Conservation (phyloP, 2,888 invertebrate species). For the Oscheius sp. region DNA sequence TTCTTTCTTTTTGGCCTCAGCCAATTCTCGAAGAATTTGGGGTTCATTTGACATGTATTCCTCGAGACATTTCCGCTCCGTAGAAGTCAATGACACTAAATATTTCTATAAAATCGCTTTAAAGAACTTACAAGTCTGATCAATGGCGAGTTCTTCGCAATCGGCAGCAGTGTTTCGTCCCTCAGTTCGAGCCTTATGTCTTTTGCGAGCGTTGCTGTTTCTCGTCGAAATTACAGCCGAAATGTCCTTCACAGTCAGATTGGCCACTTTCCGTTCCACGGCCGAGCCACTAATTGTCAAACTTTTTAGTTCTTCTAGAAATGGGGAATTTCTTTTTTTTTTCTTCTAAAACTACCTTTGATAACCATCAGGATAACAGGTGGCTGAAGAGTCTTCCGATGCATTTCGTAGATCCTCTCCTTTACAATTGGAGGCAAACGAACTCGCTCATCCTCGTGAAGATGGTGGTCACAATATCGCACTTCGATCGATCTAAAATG, state of each 20-base stretch:
- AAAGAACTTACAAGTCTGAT: not conserved
- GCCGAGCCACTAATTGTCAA: conserved; percentile 40
- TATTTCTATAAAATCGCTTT: not conserved
- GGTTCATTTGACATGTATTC: conserved; percentile 19
- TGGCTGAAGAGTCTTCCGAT: conserved; percentile 47
- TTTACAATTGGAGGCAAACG: conserved; percentile 42
- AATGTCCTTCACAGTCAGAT: conserved; percentile 25
- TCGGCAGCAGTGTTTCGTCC: conserved; percentile 1
- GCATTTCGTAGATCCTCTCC: conserved; percentile 45
- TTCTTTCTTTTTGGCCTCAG: conserved; percentile 23
- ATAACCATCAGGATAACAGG: conserved; percentile 53
- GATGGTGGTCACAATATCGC: conserved; percentile 57
- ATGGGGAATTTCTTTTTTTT: too few relatives aligned
- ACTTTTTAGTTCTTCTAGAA: conserved; percentile 40
- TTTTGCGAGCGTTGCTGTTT: conserved; percentile 22
- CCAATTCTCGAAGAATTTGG: conserved; percentile 12
- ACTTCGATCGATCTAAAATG: conserved; percentile 52
- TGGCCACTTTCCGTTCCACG: conserved; percentile 33
- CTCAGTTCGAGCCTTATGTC: not conserved
- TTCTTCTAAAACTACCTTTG: too few relatives aligned
- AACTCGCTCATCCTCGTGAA: conserved; percentile 52
- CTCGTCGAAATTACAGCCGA: conserved; percentile 10
- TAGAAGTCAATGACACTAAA: conserved; percentile 4
- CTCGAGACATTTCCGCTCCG: conserved; percentile 27
- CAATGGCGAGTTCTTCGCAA: not conserved